Evolutionary conservation across 2,797 vertebrate species (phyloP).

Genomic region (Pangasius macronema): DNA sequence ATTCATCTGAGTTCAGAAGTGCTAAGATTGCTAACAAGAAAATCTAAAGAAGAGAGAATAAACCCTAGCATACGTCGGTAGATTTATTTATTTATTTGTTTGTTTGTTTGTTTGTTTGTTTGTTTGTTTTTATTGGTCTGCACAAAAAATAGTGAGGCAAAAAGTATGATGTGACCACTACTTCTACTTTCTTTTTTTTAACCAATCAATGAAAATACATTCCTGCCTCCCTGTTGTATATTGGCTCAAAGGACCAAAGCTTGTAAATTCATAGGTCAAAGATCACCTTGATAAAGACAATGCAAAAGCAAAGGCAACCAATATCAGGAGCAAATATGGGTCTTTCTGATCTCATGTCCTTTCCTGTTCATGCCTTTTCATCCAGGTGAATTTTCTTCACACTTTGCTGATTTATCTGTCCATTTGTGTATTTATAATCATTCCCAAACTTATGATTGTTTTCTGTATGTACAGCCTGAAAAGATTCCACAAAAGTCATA

Average conservation of each 20-base stretch:
- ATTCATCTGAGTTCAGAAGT: slow-evolving; percentile 7
- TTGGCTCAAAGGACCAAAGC: not conserved
- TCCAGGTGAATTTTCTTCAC: not conserved
- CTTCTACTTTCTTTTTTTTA: not conserved
- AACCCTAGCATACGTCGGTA: not conserved
- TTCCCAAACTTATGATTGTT: not conserved
- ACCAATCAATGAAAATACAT: not conserved
- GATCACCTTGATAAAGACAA: not conserved
- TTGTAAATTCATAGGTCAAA: not conserved
- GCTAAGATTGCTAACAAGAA: not conserved
- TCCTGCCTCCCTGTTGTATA: not conserved
- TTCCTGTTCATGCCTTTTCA: not conserved
- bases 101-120: not conserved
- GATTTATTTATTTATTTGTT: not conserved
- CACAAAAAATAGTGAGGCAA: not conserved
- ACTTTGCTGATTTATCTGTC: not conserved
- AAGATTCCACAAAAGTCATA: not conserved
- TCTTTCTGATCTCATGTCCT: not conserved
- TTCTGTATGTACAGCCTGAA: not conserved
- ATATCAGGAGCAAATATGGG: not conserved
- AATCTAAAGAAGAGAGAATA: not conserved
- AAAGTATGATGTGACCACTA: not conserved
- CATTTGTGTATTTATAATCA: not conserved
- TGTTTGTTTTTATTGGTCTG: not conserved
- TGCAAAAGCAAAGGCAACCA: not conserved